Percentiles rank a stretch among this genome's conserved stretches.
These are phyloP conservation scores for Drosophila albomicans DNA, from an alignment of 1,140 invertebrate genomes.

Conservation along the genomic window DNA sequence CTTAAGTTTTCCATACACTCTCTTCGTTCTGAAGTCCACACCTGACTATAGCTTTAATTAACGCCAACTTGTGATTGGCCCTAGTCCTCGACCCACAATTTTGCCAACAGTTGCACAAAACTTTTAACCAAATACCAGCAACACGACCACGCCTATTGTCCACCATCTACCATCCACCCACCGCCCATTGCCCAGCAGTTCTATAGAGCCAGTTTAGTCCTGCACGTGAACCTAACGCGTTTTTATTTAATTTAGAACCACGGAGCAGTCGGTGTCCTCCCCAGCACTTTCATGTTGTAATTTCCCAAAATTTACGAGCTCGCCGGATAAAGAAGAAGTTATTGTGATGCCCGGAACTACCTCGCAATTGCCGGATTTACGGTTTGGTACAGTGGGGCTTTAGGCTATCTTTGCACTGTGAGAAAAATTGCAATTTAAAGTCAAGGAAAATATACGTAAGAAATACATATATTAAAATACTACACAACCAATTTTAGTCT, in stretches of 20 bases:
- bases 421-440: too few relatives aligned
- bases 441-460: too few relatives aligned
- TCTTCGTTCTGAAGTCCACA: not conserved
- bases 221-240: constrained; percentile 32
- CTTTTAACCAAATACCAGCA: constrained; percentile 44
- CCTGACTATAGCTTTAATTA: constrained; percentile 71
- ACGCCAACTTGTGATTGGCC: constrained; percentile 70
- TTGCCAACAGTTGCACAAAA: constrained; percentile 74
- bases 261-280: constrained; percentile 43
- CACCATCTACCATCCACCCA: too few relatives aligned
- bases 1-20: not conserved
- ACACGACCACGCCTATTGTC: not conserved
- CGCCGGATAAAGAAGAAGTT: constrained; percentile 42
- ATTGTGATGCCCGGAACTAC: not conserved
- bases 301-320: constrained; percentile 79
- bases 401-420: constrained; percentile 25
- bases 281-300: constrained; percentile 76
- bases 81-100: constrained; percentile 1
- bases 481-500: too few relatives aligned
- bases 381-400: constrained; percentile 58
- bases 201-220: not conserved
- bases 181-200: not conserved
- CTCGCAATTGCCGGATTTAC: constrained; percentile 66
- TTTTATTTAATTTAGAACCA: constrained; percentile 80
- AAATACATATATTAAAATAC: too few relatives aligned